Conservation (phyloP, 2,888 invertebrate genomes). For the Watsonalla cultraria region DNA sequence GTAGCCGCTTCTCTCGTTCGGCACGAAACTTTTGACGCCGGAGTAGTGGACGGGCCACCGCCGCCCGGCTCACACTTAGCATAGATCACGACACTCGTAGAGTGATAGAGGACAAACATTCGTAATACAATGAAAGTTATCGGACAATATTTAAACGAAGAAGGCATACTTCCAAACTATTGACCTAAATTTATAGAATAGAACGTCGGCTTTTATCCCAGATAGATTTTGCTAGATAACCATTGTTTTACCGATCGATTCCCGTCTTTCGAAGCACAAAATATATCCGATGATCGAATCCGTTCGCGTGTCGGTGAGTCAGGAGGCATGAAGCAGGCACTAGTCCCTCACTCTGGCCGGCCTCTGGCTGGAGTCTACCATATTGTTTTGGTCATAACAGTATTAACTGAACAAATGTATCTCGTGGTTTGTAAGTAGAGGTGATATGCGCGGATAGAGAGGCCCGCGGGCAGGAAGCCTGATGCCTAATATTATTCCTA, state of each 20-base stretch:
- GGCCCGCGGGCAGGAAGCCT: conserved; percentile 65
- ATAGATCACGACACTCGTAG: conserved; percentile 75
- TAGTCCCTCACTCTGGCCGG: not conserved
- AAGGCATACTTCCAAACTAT: conserved; percentile 76
- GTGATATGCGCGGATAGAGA: conserved; percentile 70
- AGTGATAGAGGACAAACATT: conserved; percentile 68
- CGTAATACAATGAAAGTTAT: conserved; percentile 70
- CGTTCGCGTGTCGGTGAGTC: conserved; percentile 59
- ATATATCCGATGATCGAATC: conserved; percentile 65
- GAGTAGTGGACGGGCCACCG: conserved; percentile 28
- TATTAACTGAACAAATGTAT: conserved; percentile 72
- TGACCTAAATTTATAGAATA: conserved; percentile 72
- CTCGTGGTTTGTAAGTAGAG: conserved; percentile 69
- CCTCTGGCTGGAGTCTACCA: conserved; percentile 39
- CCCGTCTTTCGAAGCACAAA: conserved; percentile 74
- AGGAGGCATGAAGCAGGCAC: conserved; percentile 32
- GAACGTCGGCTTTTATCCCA: conserved; percentile 76
- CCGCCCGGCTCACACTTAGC: conserved; percentile 53
- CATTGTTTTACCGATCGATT: conserved; percentile 64
- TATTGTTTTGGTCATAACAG: conserved; percentile 70
- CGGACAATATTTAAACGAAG: conserved; percentile 74
- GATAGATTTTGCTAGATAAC: conserved; percentile 77
- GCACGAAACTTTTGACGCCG: conserved; percentile 71
- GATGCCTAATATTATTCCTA: conserved; percentile 78
- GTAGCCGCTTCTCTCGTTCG: conserved; percentile 78